Percentiles rank a stretch among this genome's conserved stretches.
These are phyloP conservation scores for Epicampocera succincta DNA, from an alignment of 2,888 invertebrate species.

Conservation along the genomic window DNA sequence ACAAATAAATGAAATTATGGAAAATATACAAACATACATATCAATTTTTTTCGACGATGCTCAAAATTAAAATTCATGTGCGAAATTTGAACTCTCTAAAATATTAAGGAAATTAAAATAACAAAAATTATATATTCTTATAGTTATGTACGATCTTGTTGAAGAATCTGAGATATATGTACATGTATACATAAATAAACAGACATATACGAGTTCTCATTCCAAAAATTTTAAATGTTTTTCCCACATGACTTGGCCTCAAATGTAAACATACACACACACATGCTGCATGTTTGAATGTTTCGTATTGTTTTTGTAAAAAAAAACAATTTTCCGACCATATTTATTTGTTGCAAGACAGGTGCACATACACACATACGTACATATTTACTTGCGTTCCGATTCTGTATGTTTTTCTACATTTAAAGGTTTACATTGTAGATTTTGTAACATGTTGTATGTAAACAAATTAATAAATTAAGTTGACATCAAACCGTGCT, in stretches of 20 bases:
- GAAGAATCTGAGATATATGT: too few species aligned
- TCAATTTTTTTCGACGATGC: too few species aligned
- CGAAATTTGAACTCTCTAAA: too few species aligned
- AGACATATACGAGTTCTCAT: not conserved
- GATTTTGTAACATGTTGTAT: conserved; percentile 37
- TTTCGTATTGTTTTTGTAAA: not conserved
- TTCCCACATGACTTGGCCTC: conserved; percentile 16
- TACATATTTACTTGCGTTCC: conserved; percentile 4
- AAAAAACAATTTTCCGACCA: conserved; percentile 17
- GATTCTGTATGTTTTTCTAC: conserved; percentile 34
- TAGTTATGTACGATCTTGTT: too few species aligned
- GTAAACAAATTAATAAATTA: conserved; percentile 63
- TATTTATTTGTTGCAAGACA: not conserved
- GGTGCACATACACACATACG: not conserved
- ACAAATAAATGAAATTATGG: too few species aligned
- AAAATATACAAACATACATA: too few species aligned
- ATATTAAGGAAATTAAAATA: too few species aligned
- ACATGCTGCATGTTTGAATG: conserved; percentile 22
- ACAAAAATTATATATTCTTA: too few species aligned
- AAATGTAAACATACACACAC: not conserved
- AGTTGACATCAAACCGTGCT: conserved; percentile 64
- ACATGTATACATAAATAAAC: too few species aligned
- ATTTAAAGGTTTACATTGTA: conserved; percentile 34
- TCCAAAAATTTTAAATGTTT: not conserved
- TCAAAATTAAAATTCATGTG: too few species aligned